Evolutionary conservation across 2,888 invertebrate species (phyloP).

Genomic region (Tetramorium bicarinatum): DNA sequence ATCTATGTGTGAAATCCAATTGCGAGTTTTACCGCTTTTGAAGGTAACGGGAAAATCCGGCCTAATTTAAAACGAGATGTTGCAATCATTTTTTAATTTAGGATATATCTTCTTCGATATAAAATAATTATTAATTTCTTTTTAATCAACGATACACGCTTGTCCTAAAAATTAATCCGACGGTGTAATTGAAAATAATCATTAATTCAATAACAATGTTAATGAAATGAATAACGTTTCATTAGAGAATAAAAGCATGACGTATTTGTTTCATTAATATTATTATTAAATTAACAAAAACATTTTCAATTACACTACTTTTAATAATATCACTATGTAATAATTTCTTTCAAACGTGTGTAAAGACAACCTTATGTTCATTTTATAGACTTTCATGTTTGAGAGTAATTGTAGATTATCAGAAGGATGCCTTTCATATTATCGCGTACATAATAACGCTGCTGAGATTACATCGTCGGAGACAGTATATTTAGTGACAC

Average conservation of each 20-base stretch:
- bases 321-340: too few species aligned
- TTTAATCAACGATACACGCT: not conserved
- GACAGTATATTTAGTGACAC: slow-evolving; percentile 14
- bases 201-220: too few species aligned
- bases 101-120: too few species aligned
- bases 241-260: too few species aligned
- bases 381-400: not conserved
- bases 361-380: not conserved
- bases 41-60: not conserved
- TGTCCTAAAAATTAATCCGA: not conserved
- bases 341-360: too few species aligned
- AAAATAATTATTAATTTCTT: slow-evolving; percentile 6
- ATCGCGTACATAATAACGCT: slow-evolving; percentile 24
- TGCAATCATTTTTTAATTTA: not conserved
- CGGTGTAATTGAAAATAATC: not conserved
- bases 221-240: too few species aligned
- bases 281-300: too few species aligned
- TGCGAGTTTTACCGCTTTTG: slow-evolving; percentile 12
- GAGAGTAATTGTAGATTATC: not conserved
- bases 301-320: too few species aligned
- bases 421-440: not conserved
- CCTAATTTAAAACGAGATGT: slow-evolving; percentile 16
- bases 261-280: too few species aligned
- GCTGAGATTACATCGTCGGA: not conserved
- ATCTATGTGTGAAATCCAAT: slow-evolving; percentile 8